A percentile compares a stretch with the other conserved stretches of the same genome.
These are phyloP conservation scores for Drosophila bocki DNA, from an alignment of 1,140 invertebrate genomes.

Conservation along the genomic window DNA sequence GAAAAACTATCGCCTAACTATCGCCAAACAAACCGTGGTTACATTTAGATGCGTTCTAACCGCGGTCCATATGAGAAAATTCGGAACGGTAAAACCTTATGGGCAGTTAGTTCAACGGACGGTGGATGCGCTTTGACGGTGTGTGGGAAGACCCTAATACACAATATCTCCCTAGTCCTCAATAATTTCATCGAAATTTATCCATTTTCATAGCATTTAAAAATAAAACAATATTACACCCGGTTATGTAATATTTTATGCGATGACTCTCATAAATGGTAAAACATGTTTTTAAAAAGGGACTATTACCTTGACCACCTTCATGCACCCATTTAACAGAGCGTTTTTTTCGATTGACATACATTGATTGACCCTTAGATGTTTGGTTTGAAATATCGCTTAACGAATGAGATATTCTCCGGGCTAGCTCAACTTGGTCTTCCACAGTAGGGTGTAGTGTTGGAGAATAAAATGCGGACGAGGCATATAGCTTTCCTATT, in stretches of 20 bases:
- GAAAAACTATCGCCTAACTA: no score
- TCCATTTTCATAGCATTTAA: no score
- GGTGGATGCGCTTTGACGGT: no score
- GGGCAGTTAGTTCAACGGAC: no score
- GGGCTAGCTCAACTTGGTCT: constrained; percentile 96
- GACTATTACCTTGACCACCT: constrained; percentile 86
- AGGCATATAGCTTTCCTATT: constrained; percentile 95
- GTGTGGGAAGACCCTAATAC: no score
- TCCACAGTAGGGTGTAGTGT: constrained; percentile 96
- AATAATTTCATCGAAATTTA: no score
- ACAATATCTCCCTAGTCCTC: no score
- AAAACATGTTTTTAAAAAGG: constrained; percentile 18
- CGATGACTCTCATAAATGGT: not conserved
- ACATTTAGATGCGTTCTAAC: no score
- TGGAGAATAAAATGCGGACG: constrained; percentile 96
- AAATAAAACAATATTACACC: no score
- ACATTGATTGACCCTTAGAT: constrained; percentile 97
- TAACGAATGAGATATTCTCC: constrained; percentile 95
- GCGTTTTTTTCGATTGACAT: constrained; percentile 96
- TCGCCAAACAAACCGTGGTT: no score
- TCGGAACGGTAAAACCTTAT: no score
- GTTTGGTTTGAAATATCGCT: constrained; percentile 96
- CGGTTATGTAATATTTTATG: not conserved
- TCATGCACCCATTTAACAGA: constrained; percentile 98
- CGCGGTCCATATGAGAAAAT: no score